Percentiles rank a stretch among this genome's conserved stretches.
These are phyloP conservation scores for Moxostoma hubbsi DNA, from an alignment of 2,797 vertebrate species.

Conservation along the genomic window DNA sequence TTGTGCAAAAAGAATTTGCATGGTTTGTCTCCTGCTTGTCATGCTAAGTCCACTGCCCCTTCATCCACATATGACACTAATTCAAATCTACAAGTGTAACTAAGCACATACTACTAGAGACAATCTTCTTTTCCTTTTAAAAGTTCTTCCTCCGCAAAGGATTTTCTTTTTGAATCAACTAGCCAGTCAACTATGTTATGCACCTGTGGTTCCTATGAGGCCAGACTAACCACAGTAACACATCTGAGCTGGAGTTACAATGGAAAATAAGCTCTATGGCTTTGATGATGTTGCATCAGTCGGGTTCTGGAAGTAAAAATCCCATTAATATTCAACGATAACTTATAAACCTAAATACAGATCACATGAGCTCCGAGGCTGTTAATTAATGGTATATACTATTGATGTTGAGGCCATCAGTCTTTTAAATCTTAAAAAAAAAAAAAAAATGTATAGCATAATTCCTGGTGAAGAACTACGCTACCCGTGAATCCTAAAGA, in stretches of 20 bases:
- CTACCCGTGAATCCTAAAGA: no score
- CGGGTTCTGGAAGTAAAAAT: no score
- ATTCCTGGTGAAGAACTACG: no score
- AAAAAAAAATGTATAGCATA: no score
- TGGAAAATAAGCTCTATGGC: slow-evolving; percentile 23
- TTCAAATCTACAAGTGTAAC: slow-evolving; percentile 48
- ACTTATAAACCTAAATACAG: no score
- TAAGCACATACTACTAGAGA: slow-evolving; percentile 30
- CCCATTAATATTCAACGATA: no score
- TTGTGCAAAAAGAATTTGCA: slow-evolving; percentile 47
- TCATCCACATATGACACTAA: slow-evolving; percentile 45
- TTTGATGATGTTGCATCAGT: slow-evolving; percentile 29
- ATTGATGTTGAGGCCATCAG: no score
- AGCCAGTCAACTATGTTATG: slow-evolving; percentile 23
- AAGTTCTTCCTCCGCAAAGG: not conserved
- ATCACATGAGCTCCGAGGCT: no score
- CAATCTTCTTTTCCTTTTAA: slow-evolving; percentile 9
- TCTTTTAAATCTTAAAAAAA: no score
- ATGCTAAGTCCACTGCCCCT: slow-evolving; percentile 47
- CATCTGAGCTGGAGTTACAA: slow-evolving; percentile 36
- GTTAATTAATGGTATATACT: no score
- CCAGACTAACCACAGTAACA: slow-evolving; percentile 41
- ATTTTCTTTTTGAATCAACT: slow-evolving; percentile 19
- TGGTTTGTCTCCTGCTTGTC: slow-evolving; percentile 54
- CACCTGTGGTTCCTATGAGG: slow-evolving; percentile 25